Base-by-base conservation (phyloP, 2,113 vertebrate species). In the Coptodon rendalli region DNA sequence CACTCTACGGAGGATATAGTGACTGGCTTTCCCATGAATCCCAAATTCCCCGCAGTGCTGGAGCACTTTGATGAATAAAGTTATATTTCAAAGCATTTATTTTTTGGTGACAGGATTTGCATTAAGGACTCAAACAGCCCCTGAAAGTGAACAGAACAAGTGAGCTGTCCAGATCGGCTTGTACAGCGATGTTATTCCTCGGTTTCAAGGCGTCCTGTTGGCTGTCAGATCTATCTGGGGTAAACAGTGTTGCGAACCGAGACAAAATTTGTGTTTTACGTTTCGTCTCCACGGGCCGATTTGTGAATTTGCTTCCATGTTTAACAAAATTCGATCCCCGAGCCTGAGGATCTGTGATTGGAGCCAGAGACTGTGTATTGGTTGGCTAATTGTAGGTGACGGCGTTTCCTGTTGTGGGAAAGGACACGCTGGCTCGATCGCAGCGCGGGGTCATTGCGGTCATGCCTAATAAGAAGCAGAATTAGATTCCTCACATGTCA, bases 401-500 rank as follows among this genome's bases (percentile, higher is more conserved):
- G 85, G 93, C 82, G 89, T 94, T 94, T 95, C 91, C 93, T 94
- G 88, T 94, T 94, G 89, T 91, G 85, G 91, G 86, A 93, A 82
- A 83, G 89, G 92, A 93, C 85, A 84, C 38, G 83, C 73, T 93
- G 94, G 79, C 90, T 91, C 31, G 6, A 91, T 92, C 56, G 66
- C 87, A 79, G 89, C 3, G 5, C 73, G 48, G 86, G 93, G 94
- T 93, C 92, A 36, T n/a, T 87, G 89, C 36, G 92, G 90, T 90
- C 88, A 82, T 31, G 29, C 71, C 89, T 94, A 95, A 96, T 95
- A 92, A 92, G 87, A 96, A 96, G 83, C 94, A 96, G 94, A 92
- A 95, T 93, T 86, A 81, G 87, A 94, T 94, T 95, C 84, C 89
- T 95, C 61, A 85, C 91, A 84, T 86, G 90, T 89, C 87, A 91